phyloP scores from a whole-genome alignment of 2,113 vertebrate genomes.

The Cavia porcellus region DNA sequence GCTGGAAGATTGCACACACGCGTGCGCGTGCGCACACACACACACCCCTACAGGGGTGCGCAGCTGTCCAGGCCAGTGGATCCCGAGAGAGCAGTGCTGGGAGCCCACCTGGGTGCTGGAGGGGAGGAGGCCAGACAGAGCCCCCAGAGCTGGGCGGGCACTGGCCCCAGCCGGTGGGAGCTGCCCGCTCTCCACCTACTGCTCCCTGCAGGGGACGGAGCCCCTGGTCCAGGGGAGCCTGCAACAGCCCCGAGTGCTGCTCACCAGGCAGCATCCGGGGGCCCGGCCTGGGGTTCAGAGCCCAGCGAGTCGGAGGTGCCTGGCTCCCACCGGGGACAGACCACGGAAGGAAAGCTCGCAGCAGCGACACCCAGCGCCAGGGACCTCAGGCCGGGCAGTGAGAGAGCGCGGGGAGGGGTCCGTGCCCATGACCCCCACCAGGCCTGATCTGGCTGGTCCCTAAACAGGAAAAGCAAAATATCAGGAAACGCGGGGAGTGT shows the following conservation, averaged over 20 bases:
- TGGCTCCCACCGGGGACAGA: not conserved
- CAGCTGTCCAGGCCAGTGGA: not conserved
- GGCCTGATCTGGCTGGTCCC: not conserved
- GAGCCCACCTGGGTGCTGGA: not conserved
- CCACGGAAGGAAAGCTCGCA: not conserved
- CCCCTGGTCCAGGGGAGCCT: not conserved
- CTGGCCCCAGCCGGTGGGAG: not conserved
- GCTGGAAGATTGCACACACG: not conserved
- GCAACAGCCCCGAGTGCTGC: not conserved
- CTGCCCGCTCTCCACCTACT: not conserved
- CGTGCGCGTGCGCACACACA: not conserved
- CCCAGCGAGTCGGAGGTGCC: fast-evolving
- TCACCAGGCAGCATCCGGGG: not conserved
- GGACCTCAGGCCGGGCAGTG: no score
- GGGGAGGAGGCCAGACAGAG: not conserved
- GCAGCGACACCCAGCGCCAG: not conserved
- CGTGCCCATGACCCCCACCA: not conserved
- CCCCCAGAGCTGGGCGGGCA: not conserved
- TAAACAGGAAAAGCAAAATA: not conserved
- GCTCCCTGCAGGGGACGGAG: not conserved
- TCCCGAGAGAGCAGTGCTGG: not conserved
- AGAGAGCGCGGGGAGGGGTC: not conserved
- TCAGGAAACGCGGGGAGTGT: not conserved
- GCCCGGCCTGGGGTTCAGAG: not conserved
- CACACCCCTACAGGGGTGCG: not conserved